phyloP scores from a whole-genome alignment of 2,797 vertebrate species.

The Sebastes minor region DNA sequence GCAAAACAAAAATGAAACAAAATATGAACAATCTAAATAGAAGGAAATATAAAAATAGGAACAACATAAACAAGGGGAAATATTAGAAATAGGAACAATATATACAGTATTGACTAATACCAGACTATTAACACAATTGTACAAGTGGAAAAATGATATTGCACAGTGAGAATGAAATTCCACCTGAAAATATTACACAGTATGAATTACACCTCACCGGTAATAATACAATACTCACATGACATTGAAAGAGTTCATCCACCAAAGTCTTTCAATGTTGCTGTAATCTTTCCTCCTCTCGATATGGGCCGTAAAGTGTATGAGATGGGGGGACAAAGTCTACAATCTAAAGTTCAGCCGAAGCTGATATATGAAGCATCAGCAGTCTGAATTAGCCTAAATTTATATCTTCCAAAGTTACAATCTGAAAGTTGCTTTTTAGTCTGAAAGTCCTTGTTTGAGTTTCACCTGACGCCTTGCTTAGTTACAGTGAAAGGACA shows the following conservation, averaged over 20 bases:
- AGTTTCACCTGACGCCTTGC: background rate
- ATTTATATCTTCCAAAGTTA: background rate
- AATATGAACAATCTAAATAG: too few species aligned
- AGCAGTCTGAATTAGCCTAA: background rate
- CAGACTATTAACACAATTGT: too few species aligned
- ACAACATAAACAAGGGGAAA: too few species aligned
- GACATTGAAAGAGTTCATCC: background rate
- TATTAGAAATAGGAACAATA: too few species aligned
- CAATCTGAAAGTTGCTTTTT: background rate
- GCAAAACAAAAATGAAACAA: too few species aligned
- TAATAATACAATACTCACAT: background rate
- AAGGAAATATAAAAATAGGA: too few species aligned
- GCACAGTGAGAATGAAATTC: too few species aligned
- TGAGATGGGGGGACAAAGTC: background rate
- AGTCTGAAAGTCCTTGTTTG: background rate
- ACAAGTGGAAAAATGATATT: too few species aligned
- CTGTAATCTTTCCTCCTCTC: background rate
- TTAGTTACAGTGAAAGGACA: background rate
- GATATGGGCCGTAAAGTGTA: accelerated
- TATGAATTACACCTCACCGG: too few species aligned
- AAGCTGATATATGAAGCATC: background rate
- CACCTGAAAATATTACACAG: too few species aligned
- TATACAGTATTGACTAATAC: too few species aligned
- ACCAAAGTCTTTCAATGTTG: background rate
- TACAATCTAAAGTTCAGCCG: background rate